Base-by-base conservation (phyloP, 2,797 vertebrate species). In the Muscicapa striata region DNA sequence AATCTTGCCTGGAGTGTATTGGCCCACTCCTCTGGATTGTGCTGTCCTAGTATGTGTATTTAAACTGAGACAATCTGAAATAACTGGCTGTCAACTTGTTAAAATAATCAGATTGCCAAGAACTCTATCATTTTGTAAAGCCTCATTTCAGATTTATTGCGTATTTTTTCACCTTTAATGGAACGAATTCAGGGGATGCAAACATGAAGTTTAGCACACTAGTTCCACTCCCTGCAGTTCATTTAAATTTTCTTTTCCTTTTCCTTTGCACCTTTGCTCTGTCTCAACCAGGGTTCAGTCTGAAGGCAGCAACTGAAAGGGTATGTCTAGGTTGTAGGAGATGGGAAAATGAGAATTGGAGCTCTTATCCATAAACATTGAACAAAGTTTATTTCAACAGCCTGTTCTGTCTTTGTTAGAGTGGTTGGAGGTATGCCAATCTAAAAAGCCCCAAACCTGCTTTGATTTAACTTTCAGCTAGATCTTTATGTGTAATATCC, bases 71-170 rank as follows among this genome's bases (percentile, higher is more conserved):
- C 45, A 64, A 15, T 58, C 36, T 76, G 69, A 69, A 62, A 36
- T 69, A 78, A 84, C 38, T 68, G 80, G 19, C 66, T 74, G 59
- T 85, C 62, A 51, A 40, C 64, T 89, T 89, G 52, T 43, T 91
- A 58, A 88, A 93, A 90, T 63, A 82, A 59, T 92, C 22, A 43
- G 22, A 12, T 86, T 92, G 75, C 84, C 87, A 90, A 84, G 68
- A 86, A 32, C 46, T 74, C 49, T 10, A 1, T 89, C 18, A 10
- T 88, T 62, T 89, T 72, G 24, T 68, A 87, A 84, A 81, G 29
- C 49, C 57, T 67, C 1, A 11, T 34, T 70, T 88, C 73, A 84
- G 77, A 68, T 91, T 75, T 84, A 74, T 74, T 45, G 8, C 12
- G 4, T 63, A 36, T 89, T 92, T 93, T 77, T 80, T 68, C 45